Evolutionary conservation across 2,888 invertebrate genomes (phyloP).

Genomic region (Ochropleura plecta): DNA sequence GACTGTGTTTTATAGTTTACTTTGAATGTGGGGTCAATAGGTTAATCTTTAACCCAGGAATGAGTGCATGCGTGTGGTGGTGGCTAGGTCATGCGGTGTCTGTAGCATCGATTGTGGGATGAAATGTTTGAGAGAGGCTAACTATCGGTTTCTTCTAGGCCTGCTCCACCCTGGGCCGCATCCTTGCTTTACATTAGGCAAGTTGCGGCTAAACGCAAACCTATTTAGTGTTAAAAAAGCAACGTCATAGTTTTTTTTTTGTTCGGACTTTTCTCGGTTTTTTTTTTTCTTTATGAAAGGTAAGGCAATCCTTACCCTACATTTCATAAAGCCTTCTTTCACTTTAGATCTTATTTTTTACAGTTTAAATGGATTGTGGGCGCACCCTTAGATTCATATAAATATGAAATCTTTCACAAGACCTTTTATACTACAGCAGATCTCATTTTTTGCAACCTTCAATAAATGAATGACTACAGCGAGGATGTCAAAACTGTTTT

Average conservation of each 20-base stretch:
- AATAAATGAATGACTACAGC: not conserved
- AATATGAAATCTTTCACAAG: not conserved
- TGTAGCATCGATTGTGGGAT: not conserved
- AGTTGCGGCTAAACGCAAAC: too few relatives aligned
- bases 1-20: slow-evolving; percentile 43
- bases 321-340: too few relatives aligned
- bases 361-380: not conserved
- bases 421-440: not conserved
- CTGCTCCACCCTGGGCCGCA: too few relatives aligned
- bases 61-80: slow-evolving; percentile 38
- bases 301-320: too few relatives aligned
- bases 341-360: not conserved
- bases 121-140: not conserved
- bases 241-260: not conserved
- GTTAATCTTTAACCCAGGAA: slow-evolving; percentile 39
- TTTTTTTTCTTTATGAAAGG: not conserved
- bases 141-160: too few relatives aligned
- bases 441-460: not conserved
- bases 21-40: slow-evolving; percentile 37
- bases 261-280: not conserved
- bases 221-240: too few relatives aligned
- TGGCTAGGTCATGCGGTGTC: slow-evolving; percentile 33
- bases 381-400: not conserved
- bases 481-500: not conserved
- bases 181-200: too few relatives aligned